Conservation (phyloP, 2,113 vertebrate species). For the Sterna hirundo region DNA sequence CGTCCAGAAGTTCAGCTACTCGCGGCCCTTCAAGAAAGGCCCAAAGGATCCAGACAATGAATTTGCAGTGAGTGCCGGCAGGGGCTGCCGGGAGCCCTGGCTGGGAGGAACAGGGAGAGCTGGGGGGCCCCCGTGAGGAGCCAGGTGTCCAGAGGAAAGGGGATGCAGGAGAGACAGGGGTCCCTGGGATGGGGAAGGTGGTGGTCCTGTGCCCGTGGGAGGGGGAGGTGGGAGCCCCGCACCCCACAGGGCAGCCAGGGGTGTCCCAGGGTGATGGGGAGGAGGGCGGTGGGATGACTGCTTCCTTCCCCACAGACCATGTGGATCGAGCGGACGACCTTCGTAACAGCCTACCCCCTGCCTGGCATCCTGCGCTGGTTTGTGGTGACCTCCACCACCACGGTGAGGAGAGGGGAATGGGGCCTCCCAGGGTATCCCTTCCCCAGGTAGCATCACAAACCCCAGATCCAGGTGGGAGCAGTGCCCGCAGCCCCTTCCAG, state of each 20-base stretch:
- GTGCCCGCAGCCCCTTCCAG: neutral
- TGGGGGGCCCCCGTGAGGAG: neutral
- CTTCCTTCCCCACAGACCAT: conserved; percentile 11
- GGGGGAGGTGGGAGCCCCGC: neutral
- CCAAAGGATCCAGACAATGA: conserved; percentile 56
- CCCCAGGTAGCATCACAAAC: neutral
- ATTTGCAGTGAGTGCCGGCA: conserved; percentile 50
- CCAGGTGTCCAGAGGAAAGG: neutral
- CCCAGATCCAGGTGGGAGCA: fast-evolving
- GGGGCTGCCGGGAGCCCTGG: neutral
- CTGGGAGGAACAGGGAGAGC: neutral
- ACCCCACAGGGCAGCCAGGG: neutral
- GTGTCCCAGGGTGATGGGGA: neutral
- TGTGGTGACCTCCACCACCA: neutral
- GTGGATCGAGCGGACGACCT: conserved; percentile 65
- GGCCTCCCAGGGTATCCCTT: neutral
- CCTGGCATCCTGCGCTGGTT: conserved; percentile 70
- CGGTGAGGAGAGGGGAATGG: neutral
- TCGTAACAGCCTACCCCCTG: conserved; percentile 58
- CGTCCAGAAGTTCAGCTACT: conserved; percentile 59
- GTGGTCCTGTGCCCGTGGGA: neutral
- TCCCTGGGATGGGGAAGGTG: neutral
- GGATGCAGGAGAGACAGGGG: neutral
- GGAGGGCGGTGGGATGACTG: neutral
- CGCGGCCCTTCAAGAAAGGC: conserved; percentile 61